Evolutionary conservation across 2,888 invertebrate genomes (phyloP), one percentile per base, ranked within the genome.

Genomic region (Stegana nigrithorax): DNA sequence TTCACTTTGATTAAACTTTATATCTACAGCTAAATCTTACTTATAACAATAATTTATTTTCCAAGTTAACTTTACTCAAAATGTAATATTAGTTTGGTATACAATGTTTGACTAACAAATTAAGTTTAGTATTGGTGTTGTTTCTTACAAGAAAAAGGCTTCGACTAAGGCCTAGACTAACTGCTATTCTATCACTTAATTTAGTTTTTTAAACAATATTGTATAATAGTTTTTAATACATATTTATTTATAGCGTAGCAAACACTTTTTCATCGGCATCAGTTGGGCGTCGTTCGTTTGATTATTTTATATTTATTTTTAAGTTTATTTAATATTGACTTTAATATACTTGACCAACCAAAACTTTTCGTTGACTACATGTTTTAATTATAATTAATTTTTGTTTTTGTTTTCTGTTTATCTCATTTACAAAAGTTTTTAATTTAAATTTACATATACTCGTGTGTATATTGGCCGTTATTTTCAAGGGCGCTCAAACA

Each of bases 211-310:
- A n/a, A n/a, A n/a, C n/a, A n/a, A n/a, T n/a, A n/a, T n/a, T n/a
- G n/a, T n/a, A n/a, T n/a, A n/a, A n/a, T n/a, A n/a, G n/a, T 32
- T 53, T 47, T 32, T 19, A 23, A 59, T 12, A 4, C 23, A 44
- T 19, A 56, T 19, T 56, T 60, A 29, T 21, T 8, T 65, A 64
- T 69, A 73, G 67, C 68, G 68, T 75, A 80, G 76, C 80, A 76
- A 76, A 75, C 80, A 75, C 75, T 79, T 75, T 71, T 66, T 23
- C 1, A 44, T 59, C 6, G 14, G 14, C 12, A 39, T 14, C 14
- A 39, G 39, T 39, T 39, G 39, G 39, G 39, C 17, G 2, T 50
- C 23, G 26, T 39, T 14, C 26, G 14, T 50, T 25, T 17, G 5
- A 1, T 2, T 50, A 4, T 14, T 50, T 27, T 26, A 23, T 50